Evolutionary conservation across 2,797 vertebrate genomes (phyloP).

Genomic region (Hydrolagus colliei): DNA sequence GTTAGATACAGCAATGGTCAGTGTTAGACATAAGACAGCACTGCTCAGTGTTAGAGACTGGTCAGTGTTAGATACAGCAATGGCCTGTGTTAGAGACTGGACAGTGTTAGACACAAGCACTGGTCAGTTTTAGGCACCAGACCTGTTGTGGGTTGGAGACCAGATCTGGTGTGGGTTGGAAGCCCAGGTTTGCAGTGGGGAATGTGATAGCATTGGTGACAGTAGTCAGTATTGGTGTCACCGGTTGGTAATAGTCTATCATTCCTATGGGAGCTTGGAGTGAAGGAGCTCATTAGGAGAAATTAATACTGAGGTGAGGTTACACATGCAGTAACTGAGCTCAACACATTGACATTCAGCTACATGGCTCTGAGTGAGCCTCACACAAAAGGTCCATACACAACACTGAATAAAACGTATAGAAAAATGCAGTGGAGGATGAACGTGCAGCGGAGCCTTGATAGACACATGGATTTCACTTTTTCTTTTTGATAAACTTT

Average conservation of each 20-base stretch:
- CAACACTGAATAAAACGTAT: background rate
- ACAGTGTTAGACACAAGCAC: background rate
- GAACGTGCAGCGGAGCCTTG: background rate
- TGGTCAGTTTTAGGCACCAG: too few species aligned
- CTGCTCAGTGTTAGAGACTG: background rate
- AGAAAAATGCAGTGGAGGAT: background rate
- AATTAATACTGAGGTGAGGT: background rate
- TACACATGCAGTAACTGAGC: background rate
- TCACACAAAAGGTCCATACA: background rate
- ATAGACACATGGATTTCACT: background rate
- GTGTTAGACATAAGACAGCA: too few species aligned
- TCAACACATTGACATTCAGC: background rate
- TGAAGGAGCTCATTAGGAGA: background rate
- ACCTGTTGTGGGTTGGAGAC: too few species aligned
- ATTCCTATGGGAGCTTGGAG: too few species aligned
- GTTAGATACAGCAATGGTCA: too few species aligned
- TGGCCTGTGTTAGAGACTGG: too few species aligned
- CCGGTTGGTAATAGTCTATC: too few species aligned
- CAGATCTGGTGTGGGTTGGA: background rate
- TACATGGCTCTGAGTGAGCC: background rate
- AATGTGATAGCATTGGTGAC: too few species aligned
- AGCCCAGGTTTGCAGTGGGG: too few species aligned
- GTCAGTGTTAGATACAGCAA: too few species aligned
- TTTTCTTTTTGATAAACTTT: constrained; percentile 36
- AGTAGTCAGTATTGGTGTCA: background rate